Conservation (phyloP, 2,797 vertebrate species). For the Scolopax bukidnonensis region DNA sequence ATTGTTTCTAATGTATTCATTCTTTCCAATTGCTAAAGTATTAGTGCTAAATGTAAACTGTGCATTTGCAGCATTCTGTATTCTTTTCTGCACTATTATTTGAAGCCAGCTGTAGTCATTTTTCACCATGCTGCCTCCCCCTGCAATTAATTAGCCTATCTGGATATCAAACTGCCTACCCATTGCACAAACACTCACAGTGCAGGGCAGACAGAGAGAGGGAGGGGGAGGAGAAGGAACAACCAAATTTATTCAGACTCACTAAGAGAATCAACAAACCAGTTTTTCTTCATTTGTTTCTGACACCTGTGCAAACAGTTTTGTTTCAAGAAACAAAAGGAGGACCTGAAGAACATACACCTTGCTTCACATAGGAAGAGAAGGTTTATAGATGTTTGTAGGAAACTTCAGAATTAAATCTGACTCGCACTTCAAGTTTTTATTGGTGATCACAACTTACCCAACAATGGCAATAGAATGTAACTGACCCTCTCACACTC, state of each 20-base stretch:
- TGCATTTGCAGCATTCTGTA: background rate
- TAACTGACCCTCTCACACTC: background rate
- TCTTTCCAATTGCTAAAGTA: background rate
- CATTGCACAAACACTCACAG: background rate
- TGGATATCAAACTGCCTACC: background rate
- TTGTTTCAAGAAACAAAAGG: background rate
- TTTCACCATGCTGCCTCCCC: background rate
- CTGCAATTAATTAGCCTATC: background rate
- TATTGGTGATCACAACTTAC: background rate
- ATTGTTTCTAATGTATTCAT: background rate
- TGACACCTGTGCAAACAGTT: constrained; percentile 32
- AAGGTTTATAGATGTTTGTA: background rate
- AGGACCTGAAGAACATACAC: background rate
- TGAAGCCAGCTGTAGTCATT: background rate
- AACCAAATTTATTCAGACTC: background rate
- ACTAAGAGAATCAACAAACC: constrained; percentile 53
- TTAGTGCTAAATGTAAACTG: background rate
- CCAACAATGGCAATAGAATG: background rate
- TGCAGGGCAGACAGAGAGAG: background rate
- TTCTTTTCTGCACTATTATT: background rate
- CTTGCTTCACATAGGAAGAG: background rate
- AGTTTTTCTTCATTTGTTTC: constrained; percentile 58
- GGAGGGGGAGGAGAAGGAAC: background rate
- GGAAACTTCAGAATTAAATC: background rate
- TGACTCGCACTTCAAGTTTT: background rate